Evolutionary conservation across 2,888 invertebrate species (phyloP).

Genomic region (Heterodera filipjevi): DNA sequence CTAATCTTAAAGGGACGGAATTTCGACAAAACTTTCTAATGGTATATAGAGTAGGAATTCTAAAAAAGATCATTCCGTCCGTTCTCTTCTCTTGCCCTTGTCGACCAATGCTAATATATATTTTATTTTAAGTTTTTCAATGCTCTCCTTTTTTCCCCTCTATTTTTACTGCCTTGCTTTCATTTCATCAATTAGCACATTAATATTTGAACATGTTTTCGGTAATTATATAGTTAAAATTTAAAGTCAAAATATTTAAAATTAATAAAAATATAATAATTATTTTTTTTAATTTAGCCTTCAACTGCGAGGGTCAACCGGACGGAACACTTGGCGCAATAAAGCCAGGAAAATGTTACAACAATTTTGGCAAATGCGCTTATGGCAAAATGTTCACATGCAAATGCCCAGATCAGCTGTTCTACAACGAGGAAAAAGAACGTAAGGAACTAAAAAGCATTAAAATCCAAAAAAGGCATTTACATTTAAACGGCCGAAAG

Average conservation of each 20-base stretch:
- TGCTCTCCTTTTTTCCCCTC: too few species aligned
- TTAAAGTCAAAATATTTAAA: neutral
- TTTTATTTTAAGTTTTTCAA: too few species aligned
- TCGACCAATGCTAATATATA: too few species aligned
- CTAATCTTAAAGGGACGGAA: too few species aligned
- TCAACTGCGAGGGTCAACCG: neutral
- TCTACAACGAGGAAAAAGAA: neutral
- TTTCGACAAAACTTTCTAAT: too few species aligned
- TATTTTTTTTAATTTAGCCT: neutral
- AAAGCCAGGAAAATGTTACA: neutral
- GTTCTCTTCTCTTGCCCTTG: too few species aligned
- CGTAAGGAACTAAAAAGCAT: neutral
- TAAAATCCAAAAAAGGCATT: neutral
- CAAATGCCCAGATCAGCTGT: neutral
- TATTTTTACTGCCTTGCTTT: too few species aligned
- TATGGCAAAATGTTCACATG: constrained; percentile 4
- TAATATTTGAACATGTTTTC: neutral
- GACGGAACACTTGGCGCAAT: neutral
- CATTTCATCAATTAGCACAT: neutral
- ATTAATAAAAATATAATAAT: neutral
- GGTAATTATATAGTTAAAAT: neutral
- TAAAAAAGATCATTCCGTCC: too few species aligned
- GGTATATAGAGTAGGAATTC: too few species aligned
- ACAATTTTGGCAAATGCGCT: neutral
- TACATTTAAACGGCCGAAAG: neutral